phyloP scores from a whole-genome alignment of 2,888 invertebrate genomes.

The Stenotaenia linearis region DNA sequence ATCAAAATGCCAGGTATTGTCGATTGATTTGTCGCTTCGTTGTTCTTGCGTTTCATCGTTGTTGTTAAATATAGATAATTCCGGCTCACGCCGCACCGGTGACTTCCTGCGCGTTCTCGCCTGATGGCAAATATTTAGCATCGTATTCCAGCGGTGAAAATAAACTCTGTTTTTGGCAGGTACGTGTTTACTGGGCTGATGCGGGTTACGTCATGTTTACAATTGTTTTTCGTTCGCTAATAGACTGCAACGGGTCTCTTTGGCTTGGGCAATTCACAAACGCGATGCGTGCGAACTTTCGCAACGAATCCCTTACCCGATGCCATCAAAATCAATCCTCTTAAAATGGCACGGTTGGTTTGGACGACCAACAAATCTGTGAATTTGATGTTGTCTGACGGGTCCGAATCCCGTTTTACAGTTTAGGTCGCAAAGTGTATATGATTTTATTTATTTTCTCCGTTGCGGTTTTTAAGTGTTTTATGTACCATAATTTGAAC shows the following conservation, averaged over 20 bases:
- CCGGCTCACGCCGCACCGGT: constrained; percentile 84
- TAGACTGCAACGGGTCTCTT: constrained; percentile 80
- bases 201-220: neutral
- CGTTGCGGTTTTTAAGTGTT: neutral
- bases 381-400: constrained; percentile 89
- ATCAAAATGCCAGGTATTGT: constrained; percentile 71
- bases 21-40: too few relatives aligned
- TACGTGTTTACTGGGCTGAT: constrained; percentile 48
- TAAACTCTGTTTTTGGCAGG: constrained; percentile 97
- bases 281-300: constrained; percentile 90
- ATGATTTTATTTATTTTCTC: neutral
- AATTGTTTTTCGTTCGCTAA: neutral
- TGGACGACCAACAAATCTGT: constrained; percentile 94
- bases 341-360: constrained; percentile 82
- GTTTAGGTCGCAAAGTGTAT: constrained; percentile 50
- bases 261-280: constrained; percentile 94
- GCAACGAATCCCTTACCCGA: constrained; percentile 89
- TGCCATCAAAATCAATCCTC: constrained; percentile 58
- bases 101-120: constrained; percentile 90
- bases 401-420: constrained; percentile 81
- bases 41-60: too few relatives aligned
- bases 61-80: constrained; percentile 62
- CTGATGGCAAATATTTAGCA: constrained; percentile 94
- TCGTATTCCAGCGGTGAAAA: constrained; percentile 93
- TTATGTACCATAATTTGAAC: neutral